Percentiles rank a stretch among this genome's conserved stretches.
These are phyloP conservation scores for Lophotriccus pileatus DNA, from an alignment of 2,797 vertebrate species.

Conservation along the genomic window DNA sequence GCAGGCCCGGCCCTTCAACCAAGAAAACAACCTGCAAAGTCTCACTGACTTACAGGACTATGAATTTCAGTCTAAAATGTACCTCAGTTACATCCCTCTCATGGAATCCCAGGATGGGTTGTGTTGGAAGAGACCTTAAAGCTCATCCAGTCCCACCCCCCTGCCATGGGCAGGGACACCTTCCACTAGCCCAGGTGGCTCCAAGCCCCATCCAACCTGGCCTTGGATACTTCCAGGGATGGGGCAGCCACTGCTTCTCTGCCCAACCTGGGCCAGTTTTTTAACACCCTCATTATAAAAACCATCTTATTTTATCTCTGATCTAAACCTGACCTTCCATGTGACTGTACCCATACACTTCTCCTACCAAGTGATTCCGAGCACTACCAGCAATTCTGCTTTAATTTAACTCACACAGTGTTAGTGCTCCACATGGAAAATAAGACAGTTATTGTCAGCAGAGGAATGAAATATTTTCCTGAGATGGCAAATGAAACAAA, in stretches of 20 bases:
- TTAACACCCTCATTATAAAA: not conserved
- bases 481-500: slow-evolving; percentile 2
- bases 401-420: slow-evolving; percentile 10
- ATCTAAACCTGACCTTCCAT: not conserved
- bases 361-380: slow-evolving; percentile 1
- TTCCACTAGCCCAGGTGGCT: not conserved
- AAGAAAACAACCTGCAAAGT: not conserved
- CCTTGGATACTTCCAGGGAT: not conserved
- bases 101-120: not conserved
- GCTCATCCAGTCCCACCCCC: not conserved
- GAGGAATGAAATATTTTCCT: slow-evolving; percentile 7
- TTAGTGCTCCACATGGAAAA: not conserved
- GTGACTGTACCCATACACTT: not conserved
- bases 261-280: not conserved
- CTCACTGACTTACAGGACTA: not conserved
- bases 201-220: not conserved
- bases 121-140: not conserved
- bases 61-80: not conserved
- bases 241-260: not conserved
- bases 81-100: not conserved
- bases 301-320: not conserved
- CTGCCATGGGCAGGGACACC: not conserved
- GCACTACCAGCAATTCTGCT: slow-evolving; percentile 4
- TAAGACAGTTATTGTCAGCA: not conserved
- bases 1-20: not conserved